Evolutionary conservation across 2,888 invertebrate genomes (phyloP).

Genomic region (Eurytoma californica): DNA sequence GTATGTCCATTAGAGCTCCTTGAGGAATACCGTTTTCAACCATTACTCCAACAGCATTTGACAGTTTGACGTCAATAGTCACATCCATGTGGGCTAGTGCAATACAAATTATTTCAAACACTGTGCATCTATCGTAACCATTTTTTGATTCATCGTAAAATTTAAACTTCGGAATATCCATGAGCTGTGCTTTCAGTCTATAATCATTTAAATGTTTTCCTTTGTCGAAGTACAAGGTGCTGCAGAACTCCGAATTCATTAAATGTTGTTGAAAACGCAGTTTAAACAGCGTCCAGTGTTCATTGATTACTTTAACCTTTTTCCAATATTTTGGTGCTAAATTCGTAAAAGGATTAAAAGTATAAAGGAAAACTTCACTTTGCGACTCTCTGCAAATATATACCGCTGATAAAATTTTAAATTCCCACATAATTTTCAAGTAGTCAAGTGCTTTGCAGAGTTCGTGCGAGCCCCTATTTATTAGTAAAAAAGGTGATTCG

Average conservation of each 20-base stretch:
- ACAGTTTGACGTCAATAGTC: no score
- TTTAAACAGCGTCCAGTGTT: background rate
- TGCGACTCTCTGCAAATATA: background rate
- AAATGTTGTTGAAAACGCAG: background rate
- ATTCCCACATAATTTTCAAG: constrained; percentile 1
- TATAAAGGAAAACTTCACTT: background rate
- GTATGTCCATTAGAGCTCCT: no score
- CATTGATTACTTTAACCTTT: background rate
- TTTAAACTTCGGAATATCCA: no score
- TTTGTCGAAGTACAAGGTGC: background rate
- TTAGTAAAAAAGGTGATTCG: background rate
- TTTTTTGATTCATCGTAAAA: no score
- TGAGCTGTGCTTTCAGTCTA: no score
- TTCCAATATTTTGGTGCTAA: constrained; percentile 8
- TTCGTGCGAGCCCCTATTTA: background rate
- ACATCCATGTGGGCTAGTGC: no score
- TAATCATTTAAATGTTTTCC: constrained; percentile 1
- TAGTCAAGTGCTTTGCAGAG: background rate
- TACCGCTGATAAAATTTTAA: background rate
- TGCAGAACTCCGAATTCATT: background rate
- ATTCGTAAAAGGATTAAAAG: constrained; percentile 2
- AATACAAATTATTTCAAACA: no score
- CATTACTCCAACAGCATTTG: no score
- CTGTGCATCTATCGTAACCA: no score
- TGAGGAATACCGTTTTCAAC: no score